phyloP scores from a whole-genome alignment of 2,113 vertebrate genomes.

The Verasper variegatus region DNA sequence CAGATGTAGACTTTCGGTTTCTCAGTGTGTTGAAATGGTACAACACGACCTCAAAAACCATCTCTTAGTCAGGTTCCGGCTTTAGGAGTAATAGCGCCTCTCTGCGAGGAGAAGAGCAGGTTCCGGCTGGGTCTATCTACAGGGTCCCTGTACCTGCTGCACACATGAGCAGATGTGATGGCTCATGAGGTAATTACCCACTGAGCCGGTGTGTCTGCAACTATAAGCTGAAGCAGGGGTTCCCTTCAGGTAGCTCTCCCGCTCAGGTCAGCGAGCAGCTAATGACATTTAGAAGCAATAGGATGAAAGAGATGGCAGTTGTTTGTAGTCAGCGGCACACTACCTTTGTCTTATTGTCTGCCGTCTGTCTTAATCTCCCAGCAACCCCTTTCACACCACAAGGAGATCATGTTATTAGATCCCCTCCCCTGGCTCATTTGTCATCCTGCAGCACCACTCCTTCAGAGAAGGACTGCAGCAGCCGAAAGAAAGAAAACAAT shows the following conservation, averaged over 20 bases:
- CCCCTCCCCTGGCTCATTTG: slow-evolving; percentile 75
- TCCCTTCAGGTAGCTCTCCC: slow-evolving; percentile 71
- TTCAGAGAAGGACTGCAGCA: slow-evolving; percentile 60
- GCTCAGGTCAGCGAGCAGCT: slow-evolving; percentile 75
- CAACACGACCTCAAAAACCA: slow-evolving; percentile 56
- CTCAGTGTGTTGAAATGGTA: slow-evolving; percentile 36
- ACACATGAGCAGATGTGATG: slow-evolving; percentile 68
- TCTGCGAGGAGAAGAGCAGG: slow-evolving; percentile 35
- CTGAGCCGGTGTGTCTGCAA: slow-evolving; percentile 62
- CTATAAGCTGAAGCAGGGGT: slow-evolving; percentile 67
- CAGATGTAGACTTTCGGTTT: slow-evolving; percentile 47
- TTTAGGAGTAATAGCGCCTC: slow-evolving; percentile 33
- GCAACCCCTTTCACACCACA: slow-evolving; percentile 72
- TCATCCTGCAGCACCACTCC: slow-evolving; percentile 74
- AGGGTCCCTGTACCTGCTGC: slow-evolving; percentile 64
- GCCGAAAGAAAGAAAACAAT: slow-evolving; percentile 61
- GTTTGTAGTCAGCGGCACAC: slow-evolving; percentile 70
- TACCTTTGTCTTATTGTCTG: slow-evolving; percentile 78
- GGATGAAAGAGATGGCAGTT: slow-evolving; percentile 72
- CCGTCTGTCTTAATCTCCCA: slow-evolving; percentile 77
- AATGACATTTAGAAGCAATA: slow-evolving; percentile 77
- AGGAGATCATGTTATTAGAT: slow-evolving; percentile 81
- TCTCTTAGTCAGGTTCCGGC: slow-evolving; percentile 31
- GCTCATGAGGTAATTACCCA: slow-evolving; percentile 75
- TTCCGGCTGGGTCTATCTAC: slow-evolving; percentile 41